Conservation (phyloP, 2,113 vertebrate genomes). For the Petromus typicus region DNA sequence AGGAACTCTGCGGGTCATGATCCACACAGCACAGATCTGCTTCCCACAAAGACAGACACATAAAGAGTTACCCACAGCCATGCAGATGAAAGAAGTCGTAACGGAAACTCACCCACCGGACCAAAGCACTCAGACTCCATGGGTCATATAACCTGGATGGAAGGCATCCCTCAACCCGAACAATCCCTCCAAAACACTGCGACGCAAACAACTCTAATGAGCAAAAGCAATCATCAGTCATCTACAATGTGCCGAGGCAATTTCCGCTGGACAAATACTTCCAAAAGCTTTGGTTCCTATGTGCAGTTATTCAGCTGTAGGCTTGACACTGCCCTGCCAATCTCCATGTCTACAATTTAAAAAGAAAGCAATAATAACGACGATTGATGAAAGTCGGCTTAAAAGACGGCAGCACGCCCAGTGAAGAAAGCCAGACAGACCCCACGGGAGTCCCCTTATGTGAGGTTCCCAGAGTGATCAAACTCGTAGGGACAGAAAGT, state of each 20-base stretch:
- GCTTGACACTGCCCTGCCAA: too few species aligned
- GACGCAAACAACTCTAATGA: not conserved
- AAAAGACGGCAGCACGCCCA: not conserved
- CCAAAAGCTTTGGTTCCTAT: not conserved
- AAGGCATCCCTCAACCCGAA: not conserved
- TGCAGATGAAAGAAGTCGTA: not conserved
- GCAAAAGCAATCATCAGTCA: not conserved
- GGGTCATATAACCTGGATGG: not conserved
- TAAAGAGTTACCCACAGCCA: not conserved
- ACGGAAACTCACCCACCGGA: not conserved
- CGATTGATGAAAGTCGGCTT: not conserved
- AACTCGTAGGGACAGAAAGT: not conserved
- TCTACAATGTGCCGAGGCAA: not conserved
- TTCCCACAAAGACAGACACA: not conserved
- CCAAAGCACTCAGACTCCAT: fast-evolving
- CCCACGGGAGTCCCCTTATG: fast-evolving
- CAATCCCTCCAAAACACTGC: not conserved
- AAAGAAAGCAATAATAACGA: not conserved
- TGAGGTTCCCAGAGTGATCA: fast-evolving
- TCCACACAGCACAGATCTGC: not conserved
- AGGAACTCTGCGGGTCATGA: not conserved
- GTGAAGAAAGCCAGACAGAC: too few species aligned
- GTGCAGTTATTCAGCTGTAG: not conserved
- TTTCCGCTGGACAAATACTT: not conserved
- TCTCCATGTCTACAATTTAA: not conserved